Evolutionary conservation across 37 sponge, comb jelly and placozoan genomes (phyloP), one percentile per base, ranked within the genome.

Genomic region (Halisarca cf. caerulea): DNA sequence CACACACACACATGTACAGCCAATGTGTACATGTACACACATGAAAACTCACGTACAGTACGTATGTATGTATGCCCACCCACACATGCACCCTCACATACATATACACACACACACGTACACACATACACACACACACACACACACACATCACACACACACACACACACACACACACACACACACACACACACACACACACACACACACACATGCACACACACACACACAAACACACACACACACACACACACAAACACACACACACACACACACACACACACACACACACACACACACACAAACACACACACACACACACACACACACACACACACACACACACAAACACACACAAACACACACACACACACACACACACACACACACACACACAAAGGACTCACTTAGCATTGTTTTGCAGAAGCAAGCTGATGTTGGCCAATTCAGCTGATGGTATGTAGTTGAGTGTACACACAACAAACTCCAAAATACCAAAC

Each of bases 381-480:
- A 84, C 88, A n/a, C n/a, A n/a, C n/a, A n/a, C n/a, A n/a, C n/a
- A n/a, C n/a, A n/a, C n/a, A n/a, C n/a, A n/a, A n/a, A 25, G 68
- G 68, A 36, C 71, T 69, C 37, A 69, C 71, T 69, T n/a, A 2
- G 4, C 20, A 36, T 36, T 69, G 34, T 81, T 41, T 47, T 88
- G 38, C 78, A 95, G 87, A 17, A 90, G 80, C 1, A 95, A 62
- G 6, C 93, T 87, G 11, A 95, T 30, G 44, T 79, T 83, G 69
- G 90, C 86, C 35, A 92, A 79, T 55, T 89, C 93, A 17, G 90
- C 66, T 18, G 78, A 59, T 28, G 96, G 91, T 36, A 95, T 84
- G 60, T 86, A 95, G 79, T 88, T 88, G n/a, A 92, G 83, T 30
- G 82, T 70, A 42, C 80, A 25, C 24, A 90, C 80, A 5, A 95